phyloP scores from a whole-genome alignment of 1,140 invertebrate genomes.

The Magallana gigas region DNA sequence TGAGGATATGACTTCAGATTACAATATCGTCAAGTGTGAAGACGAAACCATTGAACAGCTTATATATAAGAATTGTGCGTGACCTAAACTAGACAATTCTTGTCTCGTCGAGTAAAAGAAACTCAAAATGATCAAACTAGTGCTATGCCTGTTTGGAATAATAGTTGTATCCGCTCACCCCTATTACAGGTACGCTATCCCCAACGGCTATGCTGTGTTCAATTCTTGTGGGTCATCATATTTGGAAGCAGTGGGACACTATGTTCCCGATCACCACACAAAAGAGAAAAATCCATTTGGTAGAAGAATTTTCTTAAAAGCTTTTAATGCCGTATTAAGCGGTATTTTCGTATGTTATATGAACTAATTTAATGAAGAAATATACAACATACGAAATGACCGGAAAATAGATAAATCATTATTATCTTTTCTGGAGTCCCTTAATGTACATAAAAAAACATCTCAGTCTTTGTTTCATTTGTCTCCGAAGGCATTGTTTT shows the following conservation, averaged over 20 bases:
- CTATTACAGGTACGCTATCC: background rate
- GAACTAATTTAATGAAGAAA: no score
- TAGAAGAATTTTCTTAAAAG: background rate
- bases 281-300: background rate
- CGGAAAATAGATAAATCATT: no score
- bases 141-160: background rate
- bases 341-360: no score
- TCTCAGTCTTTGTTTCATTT: no score
- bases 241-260: background rate
- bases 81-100: background rate
- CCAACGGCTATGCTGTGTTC: background rate
- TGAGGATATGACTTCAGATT: no score
- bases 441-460: no score
- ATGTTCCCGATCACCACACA: background rate
- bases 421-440: no score
- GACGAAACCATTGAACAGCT: background rate
- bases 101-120: background rate
- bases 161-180: background rate
- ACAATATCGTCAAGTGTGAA: background rate
- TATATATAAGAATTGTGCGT: background rate
- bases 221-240: background rate
- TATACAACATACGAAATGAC: no score
- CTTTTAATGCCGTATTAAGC: no score
- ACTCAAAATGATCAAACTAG: background rate
- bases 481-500: no score